Conservation (phyloP, 2,113 vertebrate species). For the Psilopogon haemacephalus region DNA sequence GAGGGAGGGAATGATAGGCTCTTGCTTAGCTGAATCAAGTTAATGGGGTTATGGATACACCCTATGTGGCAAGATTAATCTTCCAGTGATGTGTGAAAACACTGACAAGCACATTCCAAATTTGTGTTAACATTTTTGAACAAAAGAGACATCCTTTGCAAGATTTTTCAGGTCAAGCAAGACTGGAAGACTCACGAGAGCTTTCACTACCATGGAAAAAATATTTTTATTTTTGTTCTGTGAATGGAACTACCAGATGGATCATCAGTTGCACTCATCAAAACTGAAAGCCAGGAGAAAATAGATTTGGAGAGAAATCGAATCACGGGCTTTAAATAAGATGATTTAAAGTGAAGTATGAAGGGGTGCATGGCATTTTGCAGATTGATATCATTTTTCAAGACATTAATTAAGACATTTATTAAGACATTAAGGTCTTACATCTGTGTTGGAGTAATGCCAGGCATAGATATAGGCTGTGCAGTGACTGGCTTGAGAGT, state of each 20-base stretch:
- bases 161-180: neutral
- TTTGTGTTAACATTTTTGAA: neutral
- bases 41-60: neutral
- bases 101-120: neutral
- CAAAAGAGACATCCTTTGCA: neutral
- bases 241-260: neutral
- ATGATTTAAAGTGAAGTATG: neutral
- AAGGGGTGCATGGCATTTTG: neutral
- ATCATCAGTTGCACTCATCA: neutral
- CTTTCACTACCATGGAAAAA: neutral
- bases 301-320: neutral
- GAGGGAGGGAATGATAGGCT: neutral
- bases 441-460: too few relatives aligned
- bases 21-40: neutral
- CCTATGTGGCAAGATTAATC: neutral
- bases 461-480: too few relatives aligned
- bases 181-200: neutral
- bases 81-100: neutral
- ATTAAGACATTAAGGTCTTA: too few relatives aligned
- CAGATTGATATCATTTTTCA: neutral
- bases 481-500: too few relatives aligned
- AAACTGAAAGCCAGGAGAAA: neutral
- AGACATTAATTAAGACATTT: neutral
- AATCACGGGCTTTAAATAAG: neutral
- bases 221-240: neutral